Evolutionary conservation across 2,888 invertebrate species (phyloP), one percentile per base, ranked within the genome.

Genomic region (Cybosia mesomella): DNA sequence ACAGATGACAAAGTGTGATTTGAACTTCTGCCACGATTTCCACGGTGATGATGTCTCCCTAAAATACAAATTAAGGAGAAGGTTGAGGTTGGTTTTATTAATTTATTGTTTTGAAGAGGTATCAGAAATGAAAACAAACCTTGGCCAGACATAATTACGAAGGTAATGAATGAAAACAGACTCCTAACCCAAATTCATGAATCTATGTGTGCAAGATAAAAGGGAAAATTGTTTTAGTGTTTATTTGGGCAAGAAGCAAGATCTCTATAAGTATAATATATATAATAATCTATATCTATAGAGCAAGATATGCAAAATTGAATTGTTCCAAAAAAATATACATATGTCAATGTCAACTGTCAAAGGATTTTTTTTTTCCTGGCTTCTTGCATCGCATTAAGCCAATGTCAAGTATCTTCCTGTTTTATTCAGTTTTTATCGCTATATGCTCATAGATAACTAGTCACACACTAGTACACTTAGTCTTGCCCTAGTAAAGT

Each of bases 1-100:
- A 90, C 88, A 0, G 91, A 87, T 1, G 92, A 87, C 58, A 91
- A 69, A 0, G 90, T 87, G 36, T 87, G 86, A 53, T 87, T 68
- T 11, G 74, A 67, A 24, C 59, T 85, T 39, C 81, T 82, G 63
- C 55, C 43, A 53, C 84, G 81, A 73, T 87, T 84, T 36, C 89
- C 86, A 34, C 89, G 83, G 32, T 83, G 77, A 28, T 90, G 89
- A 69, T 87, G 81, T 79, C 85, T 87, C 24, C 88, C 91, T 91
- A 65, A 71, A 54, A 61, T 0, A 22, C 9, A 21, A 34, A 54
- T 8, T 54, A 32, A 15, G 5, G 8, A 9, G 4, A 32, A 58
- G 15, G 13, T 57, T 57, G 55, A 15, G 22, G 54, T 54, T 22
- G 8, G 11, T 54, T 54, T 55, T 55, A 24, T 13, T 55, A 21